A percentile compares a stretch with the other conserved stretches of the same genome.
Conservation (phyloP, 37 sponge, comb jelly and placozoan species). For the Ephydatia muelleri region DNA sequence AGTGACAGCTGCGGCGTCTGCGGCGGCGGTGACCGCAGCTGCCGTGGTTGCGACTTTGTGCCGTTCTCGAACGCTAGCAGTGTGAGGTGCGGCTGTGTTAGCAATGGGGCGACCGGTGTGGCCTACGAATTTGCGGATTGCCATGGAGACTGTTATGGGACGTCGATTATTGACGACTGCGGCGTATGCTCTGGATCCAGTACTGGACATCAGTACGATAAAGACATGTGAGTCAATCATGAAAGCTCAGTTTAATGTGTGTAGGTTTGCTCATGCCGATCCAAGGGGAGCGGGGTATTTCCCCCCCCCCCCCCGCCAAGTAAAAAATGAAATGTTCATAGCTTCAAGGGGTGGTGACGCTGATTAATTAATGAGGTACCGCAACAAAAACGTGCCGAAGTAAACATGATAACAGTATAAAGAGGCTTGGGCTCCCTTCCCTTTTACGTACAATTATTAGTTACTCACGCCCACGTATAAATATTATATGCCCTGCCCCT, state of each 20-base stretch:
- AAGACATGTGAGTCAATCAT: slow-evolving; percentile 63
- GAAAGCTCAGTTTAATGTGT: too few relatives aligned
- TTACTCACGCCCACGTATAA: too few relatives aligned
- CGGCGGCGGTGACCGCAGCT: slow-evolving; percentile 27
- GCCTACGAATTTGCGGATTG: slow-evolving; percentile 58
- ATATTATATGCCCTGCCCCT: too few relatives aligned
- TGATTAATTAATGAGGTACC: too few relatives aligned
- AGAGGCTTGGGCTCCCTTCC: neutral
- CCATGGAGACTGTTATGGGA: slow-evolving; percentile 64
- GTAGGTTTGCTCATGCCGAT: too few relatives aligned
- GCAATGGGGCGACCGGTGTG: neutral
- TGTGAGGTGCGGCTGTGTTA: neutral
- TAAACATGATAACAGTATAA: neutral
- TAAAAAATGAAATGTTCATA: too few relatives aligned
- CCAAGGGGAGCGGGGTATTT: too few relatives aligned
- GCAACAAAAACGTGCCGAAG: too few relatives aligned
- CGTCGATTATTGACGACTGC: slow-evolving; percentile 68
- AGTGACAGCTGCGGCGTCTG: slow-evolving; percentile 71
- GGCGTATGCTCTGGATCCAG: slow-evolving; percentile 60
- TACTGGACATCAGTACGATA: slow-evolving; percentile 53
- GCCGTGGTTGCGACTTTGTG: slow-evolving; percentile 81
- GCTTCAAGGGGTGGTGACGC: too few relatives aligned
- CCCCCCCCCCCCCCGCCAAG: too few relatives aligned
- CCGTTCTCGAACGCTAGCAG: slow-evolving; percentile 62
- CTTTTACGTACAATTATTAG: too few relatives aligned